Conservation (phyloP, 2,888 invertebrate genomes). For the Eudasyphora cyanicolor region DNA sequence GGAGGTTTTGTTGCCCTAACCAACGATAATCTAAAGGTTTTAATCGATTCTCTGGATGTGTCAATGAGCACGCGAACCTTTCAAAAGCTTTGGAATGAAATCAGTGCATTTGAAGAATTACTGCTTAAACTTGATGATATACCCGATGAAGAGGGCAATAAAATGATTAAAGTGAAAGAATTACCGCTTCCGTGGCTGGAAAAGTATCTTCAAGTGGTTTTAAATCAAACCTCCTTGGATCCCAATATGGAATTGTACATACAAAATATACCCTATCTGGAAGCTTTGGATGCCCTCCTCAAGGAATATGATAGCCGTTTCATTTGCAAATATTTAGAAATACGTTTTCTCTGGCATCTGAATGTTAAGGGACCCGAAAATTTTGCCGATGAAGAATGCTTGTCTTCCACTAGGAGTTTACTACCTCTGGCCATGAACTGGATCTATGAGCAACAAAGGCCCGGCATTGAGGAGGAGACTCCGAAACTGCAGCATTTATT, state of each 20-base stretch:
- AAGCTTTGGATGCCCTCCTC: constrained; percentile 57
- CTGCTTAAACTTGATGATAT: constrained; percentile 59
- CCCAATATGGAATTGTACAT: constrained; percentile 58
- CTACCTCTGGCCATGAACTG: constrained; percentile 66
- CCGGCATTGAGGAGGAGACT: constrained; percentile 43
- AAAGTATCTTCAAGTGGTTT: constrained; percentile 54
- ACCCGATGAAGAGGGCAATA: constrained; percentile 48
- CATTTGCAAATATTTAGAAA: constrained; percentile 65
- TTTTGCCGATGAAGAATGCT: constrained; percentile 59
- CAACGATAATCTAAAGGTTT: constrained; percentile 38
- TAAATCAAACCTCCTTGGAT: constrained; percentile 47
- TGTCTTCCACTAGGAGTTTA: constrained; percentile 54
- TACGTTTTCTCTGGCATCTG: constrained; percentile 66
- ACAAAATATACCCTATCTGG: constrained; percentile 63
- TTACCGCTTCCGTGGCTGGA: constrained; percentile 57
- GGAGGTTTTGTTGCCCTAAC: constrained; percentile 64
- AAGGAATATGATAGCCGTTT: constrained; percentile 59
- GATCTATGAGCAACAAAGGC: constrained; percentile 59
- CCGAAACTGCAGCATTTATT: constrained; percentile 54
- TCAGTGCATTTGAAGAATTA: constrained; percentile 62
- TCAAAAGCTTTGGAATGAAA: constrained; percentile 25
- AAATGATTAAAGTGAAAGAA: constrained; percentile 41
- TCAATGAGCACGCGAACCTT: no score
- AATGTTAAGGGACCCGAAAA: constrained; percentile 53
- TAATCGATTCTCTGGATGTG: constrained; percentile 46